These are phyloP conservation scores for Chorisops tibialis DNA, from an alignment of 2,888 invertebrate species.

Conservation along the genomic window DNA sequence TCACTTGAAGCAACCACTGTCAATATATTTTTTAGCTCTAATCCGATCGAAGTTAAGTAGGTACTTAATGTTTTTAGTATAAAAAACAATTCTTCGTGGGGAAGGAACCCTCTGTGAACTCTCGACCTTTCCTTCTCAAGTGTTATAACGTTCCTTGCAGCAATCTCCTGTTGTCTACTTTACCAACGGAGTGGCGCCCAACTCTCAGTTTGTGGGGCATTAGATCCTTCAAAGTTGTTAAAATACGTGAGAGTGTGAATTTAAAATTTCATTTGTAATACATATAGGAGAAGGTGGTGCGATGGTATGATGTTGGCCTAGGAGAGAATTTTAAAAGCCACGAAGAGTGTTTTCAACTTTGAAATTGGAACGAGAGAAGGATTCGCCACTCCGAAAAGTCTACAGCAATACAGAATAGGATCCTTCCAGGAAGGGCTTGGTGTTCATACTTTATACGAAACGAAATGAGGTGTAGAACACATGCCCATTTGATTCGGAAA, in stretches of 20 bases:
- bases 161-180: conserved; percentile 8
- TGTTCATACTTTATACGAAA: neutral
- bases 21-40: conserved; percentile 35
- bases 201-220: conserved; percentile 19
- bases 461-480: conserved; percentile 10
- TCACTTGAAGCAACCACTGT: conserved; percentile 28
- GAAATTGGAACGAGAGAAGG: conserved; percentile 3
- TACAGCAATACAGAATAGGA: neutral
- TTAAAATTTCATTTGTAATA: conserved; percentile 34
- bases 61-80: conserved; percentile 38
- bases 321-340: conserved; percentile 14
- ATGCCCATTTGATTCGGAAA: neutral
- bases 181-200: conserved; percentile 10
- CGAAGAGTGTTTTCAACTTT: conserved; percentile 6
- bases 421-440: neutral
- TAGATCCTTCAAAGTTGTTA: conserved; percentile 25
- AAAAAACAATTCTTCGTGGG: conserved; percentile 20
- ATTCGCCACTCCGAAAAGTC: neutral
- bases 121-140: conserved; percentile 13
- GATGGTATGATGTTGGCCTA: neutral
- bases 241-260: conserved; percentile 32
- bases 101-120: neutral
- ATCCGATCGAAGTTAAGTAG: conserved; percentile 41
- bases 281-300: conserved; percentile 16
- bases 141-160: conserved; percentile 10